These are phyloP conservation scores for Nymphalis polychloros DNA, from an alignment of 2,888 invertebrate species.

Conservation along the genomic window DNA sequence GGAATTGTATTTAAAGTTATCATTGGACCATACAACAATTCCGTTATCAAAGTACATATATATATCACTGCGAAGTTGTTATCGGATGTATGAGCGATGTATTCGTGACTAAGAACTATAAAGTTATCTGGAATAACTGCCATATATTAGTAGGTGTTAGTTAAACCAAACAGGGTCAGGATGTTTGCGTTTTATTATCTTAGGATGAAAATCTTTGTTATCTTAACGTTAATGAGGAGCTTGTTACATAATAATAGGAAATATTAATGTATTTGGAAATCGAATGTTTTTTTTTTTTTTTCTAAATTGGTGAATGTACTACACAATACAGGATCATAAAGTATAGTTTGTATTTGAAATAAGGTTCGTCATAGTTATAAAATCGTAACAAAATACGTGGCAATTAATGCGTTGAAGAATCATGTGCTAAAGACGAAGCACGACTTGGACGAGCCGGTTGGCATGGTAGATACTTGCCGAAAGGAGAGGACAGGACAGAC, in stretches of 20 bases:
- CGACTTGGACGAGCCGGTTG: too few species aligned
- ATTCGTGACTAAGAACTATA: conserved; percentile 49
- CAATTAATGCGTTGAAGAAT: too few species aligned
- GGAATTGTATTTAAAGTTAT: not conserved
- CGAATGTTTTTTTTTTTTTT: too few species aligned
- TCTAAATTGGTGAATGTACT: too few species aligned
- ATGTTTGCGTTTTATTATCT: conserved; percentile 8
- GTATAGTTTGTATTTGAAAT: too few species aligned
- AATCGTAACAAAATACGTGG: too few species aligned
- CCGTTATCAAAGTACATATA: conserved; percentile 31
- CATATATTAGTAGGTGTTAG: not conserved
- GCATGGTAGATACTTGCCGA: too few species aligned
- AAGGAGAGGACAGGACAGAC: too few species aligned
- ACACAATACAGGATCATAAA: not conserved
- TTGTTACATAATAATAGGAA: too few species aligned
- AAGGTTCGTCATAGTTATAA: too few species aligned
- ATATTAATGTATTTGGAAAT: too few species aligned
- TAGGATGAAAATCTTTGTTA: not conserved
- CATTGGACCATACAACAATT: conserved; percentile 39
- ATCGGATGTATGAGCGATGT: conserved; percentile 46
- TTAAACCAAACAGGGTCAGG: not conserved
- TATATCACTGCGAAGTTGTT: conserved; percentile 37
- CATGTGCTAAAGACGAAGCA: too few species aligned
- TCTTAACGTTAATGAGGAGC: not conserved
- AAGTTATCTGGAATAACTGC: conserved; percentile 49